Evolutionary conservation across 1,140 invertebrate genomes (phyloP).

Genomic region (Tetramorium alpestre): DNA sequence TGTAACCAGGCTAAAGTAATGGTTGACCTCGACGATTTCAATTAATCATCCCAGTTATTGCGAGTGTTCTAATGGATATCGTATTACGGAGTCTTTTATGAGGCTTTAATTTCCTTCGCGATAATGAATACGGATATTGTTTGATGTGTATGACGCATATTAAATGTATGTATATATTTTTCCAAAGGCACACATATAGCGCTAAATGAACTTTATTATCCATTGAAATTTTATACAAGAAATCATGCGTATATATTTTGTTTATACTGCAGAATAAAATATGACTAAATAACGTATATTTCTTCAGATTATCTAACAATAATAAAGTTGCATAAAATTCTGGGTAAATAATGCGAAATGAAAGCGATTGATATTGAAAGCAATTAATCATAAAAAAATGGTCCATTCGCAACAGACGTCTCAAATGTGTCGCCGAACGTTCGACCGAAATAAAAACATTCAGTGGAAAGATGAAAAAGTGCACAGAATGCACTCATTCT

Average conservation of each 20-base stretch:
- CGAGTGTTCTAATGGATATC: constrained; percentile 60
- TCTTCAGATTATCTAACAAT: not conserved
- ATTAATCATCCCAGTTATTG: constrained; percentile 51
- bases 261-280: not conserved
- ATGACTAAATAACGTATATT: not conserved
- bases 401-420: constrained; percentile 1
- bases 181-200: not conserved
- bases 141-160: not conserved
- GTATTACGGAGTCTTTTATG: constrained; percentile 48
- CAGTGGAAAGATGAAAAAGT: constrained; percentile 61
- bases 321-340: not conserved
- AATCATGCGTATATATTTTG: not conserved
- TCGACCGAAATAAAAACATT: constrained; percentile 45
- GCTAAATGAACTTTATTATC: not conserved
- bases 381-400: not conserved
- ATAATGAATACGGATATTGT: constrained; percentile 28
- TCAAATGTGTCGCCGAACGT: not conserved
- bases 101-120: constrained; percentile 48
- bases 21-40: constrained; percentile 49
- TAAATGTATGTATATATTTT: not conserved
- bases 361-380: not conserved
- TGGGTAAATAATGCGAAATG: not conserved
- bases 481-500: constrained; percentile 52
- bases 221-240: not conserved
- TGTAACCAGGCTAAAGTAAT: constrained; percentile 36